phyloP scores from a whole-genome alignment of 2,888 invertebrate genomes.

The Taenaris catops region DNA sequence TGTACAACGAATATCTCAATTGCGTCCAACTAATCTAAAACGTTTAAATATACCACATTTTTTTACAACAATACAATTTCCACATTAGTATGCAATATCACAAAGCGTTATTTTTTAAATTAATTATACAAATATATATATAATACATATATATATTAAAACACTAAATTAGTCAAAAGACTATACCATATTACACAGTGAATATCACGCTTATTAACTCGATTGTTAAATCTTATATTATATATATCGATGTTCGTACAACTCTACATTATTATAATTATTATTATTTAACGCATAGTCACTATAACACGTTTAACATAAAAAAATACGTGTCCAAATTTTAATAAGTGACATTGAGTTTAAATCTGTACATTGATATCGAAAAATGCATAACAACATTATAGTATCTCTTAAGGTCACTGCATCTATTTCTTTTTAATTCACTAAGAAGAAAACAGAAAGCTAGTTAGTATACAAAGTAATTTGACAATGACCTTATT shows the following conservation, averaged over 20 bases:
- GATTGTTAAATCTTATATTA: slow-evolving; percentile 11
- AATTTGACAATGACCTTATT: too few species aligned
- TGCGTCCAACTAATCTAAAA: slow-evolving; percentile 20
- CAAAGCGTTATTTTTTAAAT: slow-evolving; percentile 50
- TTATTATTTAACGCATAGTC: slow-evolving; percentile 8
- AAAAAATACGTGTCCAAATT: slow-evolving; percentile 21
- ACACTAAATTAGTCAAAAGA: slow-evolving; percentile 44
- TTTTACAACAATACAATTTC: slow-evolving; percentile 27
- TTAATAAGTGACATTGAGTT: slow-evolving; percentile 15
- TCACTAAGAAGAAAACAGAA: too few species aligned
- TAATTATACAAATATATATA: slow-evolving; percentile 36
- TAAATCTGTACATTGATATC: slow-evolving; percentile 9
- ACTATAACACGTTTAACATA: slow-evolving; percentile 19
- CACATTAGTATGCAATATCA: slow-evolving; percentile 48
- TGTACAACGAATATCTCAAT: slow-evolving; percentile 28
- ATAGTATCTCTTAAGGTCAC: too few species aligned
- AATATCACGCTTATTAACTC: slow-evolving; percentile 19
- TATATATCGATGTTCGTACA: slow-evolving; percentile 7
- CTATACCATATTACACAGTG: slow-evolving; percentile 37
- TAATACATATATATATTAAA: too few species aligned
- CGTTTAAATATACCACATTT: slow-evolving; percentile 3
- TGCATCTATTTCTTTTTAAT: too few species aligned
- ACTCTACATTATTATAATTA: neutral
- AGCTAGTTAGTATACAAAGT: too few species aligned
- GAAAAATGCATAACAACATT: too few species aligned